These are phyloP conservation scores for Solenopsis invicta DNA, from an alignment of 1,140 invertebrate species.

Conservation along the genomic window DNA sequence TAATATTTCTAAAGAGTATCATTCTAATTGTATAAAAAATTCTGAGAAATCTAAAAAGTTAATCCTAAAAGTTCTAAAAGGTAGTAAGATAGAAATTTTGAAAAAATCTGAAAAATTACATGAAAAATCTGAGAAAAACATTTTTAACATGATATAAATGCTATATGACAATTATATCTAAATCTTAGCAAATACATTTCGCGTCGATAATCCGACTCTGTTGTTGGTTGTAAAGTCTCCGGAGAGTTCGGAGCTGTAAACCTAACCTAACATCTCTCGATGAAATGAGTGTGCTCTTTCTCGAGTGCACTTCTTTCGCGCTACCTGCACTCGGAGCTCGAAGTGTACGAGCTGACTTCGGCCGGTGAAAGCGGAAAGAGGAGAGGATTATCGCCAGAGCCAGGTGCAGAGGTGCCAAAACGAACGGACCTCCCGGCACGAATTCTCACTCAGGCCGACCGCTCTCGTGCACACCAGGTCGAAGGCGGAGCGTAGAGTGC, in stretches of 20 bases:
- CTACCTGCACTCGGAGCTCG: neutral
- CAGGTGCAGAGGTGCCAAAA: constrained; percentile 4
- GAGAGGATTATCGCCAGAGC: neutral
- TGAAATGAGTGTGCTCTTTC: constrained; percentile 1
- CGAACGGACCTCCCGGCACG: neutral
- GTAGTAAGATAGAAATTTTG: too few species aligned
- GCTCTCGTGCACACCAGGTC: neutral
- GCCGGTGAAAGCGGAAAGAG: neutral
- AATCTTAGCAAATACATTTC: neutral
- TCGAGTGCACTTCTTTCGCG: neutral
- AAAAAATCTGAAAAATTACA: too few species aligned
- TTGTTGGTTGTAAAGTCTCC: too few species aligned
- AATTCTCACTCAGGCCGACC: neutral
- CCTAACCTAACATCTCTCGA: too few species aligned
- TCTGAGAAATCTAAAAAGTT: too few species aligned
- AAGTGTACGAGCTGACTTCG: neutral
- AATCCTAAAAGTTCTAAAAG: too few species aligned
- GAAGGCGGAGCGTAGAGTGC: constrained; percentile 71
- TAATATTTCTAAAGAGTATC: too few species aligned
- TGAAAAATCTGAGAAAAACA: too few species aligned
- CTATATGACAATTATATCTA: neutral
- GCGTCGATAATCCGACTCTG: too few species aligned
- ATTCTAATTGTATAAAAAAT: too few species aligned
- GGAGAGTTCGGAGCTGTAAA: too few species aligned
- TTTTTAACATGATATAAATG: too few species aligned